Conservation (phyloP, 2,888 invertebrate genomes). For the Linhomoeus sp. region DNA sequence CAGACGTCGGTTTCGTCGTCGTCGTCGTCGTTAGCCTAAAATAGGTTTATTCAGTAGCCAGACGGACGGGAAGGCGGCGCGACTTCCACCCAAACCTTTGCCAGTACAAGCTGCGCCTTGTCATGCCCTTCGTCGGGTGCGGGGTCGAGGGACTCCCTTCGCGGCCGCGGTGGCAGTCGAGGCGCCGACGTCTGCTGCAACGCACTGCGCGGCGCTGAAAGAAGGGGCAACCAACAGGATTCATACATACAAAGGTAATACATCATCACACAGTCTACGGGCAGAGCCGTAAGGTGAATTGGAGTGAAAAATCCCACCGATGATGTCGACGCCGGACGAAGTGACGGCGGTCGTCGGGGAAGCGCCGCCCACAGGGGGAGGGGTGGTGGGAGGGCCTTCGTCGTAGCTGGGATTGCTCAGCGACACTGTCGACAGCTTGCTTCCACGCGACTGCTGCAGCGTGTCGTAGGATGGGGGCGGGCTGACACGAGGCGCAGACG, state of each 20-base stretch:
- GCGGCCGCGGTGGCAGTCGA: conserved; percentile 5
- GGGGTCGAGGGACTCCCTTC: conserved; percentile 27
- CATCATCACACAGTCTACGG: too few species aligned
- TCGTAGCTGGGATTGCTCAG: neutral
- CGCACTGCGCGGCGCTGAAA: neutral
- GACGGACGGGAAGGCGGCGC: too few species aligned
- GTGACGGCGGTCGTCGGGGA: too few species aligned
- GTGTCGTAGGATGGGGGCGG: neutral
- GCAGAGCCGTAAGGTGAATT: too few species aligned
- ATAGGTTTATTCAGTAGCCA: too few species aligned
- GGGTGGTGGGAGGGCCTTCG: too few species aligned
- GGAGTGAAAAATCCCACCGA: too few species aligned
- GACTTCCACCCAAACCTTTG: too few species aligned
- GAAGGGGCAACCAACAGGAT: too few species aligned
- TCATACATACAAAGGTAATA: too few species aligned
- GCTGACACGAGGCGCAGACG: conserved; percentile 11
- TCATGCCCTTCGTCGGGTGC: conserved; percentile 72
- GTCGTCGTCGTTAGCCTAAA: neutral
- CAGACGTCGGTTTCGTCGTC: neutral
- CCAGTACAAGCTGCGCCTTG: conserved; percentile 72
- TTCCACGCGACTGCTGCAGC: neutral
- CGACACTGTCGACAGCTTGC: neutral
- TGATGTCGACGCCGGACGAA: too few species aligned
- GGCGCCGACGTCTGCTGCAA: conserved; percentile 8
- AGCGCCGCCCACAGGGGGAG: too few species aligned